Base-by-base conservation (phyloP, 2,113 vertebrate species). In the Verasper variegatus region DNA sequence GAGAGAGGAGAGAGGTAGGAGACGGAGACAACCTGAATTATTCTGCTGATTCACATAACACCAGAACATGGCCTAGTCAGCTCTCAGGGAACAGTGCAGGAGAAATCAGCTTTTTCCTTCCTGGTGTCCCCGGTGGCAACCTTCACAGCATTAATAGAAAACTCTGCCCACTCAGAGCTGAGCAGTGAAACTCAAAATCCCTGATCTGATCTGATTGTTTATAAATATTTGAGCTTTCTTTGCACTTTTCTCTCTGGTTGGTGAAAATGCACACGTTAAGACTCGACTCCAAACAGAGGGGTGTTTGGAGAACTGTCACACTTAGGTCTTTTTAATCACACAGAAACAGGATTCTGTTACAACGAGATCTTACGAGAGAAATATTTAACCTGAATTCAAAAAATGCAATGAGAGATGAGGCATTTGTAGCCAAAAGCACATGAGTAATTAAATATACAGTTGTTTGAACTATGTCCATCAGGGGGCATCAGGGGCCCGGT, bases 401-500 rank as follows among this genome's bases (percentile, higher is more conserved):
- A 31, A 80, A 59, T 18, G 49, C 52, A 64, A 54, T 27, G 23
- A 70, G 23, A 18, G 47, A 17, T 51, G 58, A 56, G 20, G 51
- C 51, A 20, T 54, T 21, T n/a, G 51, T n/a, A n/a, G 9, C 51
- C 7, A 18, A 49, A 18, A 15, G 14, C 60, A 35, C 55, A 79
- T 42, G 52, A 35, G 54, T 35, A 24, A 57, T 17, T 11, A 69
- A 49, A 63, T 70, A 7, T 20, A 78, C 60, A 81, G 56, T 20
- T 2, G 7, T 37, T 78, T 73, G 51, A 64, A 76, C 67, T 31
- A 68, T 40, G 60, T 74, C 24, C 59, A 21, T 70, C 65, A 62
- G 1, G n/a, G 55, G 60, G 27, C 77, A 17, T 96, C 91, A 96
- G 2, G 94, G 40, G 10, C 12, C 40, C 11, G 40, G 95, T 45